These are phyloP conservation scores for Zaprionus lachaisei DNA, from an alignment of 1,140 invertebrate species.

Conservation along the genomic window DNA sequence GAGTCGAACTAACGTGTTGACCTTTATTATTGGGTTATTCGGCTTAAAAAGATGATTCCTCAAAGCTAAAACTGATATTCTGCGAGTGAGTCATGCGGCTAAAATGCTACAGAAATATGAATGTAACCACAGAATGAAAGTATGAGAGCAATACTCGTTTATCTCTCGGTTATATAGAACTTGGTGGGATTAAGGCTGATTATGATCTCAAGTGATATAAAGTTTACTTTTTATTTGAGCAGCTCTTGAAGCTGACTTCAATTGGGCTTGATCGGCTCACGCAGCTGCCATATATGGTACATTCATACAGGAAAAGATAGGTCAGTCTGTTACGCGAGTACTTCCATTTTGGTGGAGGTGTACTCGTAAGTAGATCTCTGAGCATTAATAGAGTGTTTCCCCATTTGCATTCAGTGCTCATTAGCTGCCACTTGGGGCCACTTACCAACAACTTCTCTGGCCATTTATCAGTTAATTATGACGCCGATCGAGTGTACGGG, in stretches of 20 bases:
- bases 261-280: not conserved
- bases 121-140: not conserved
- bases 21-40: slow-evolving; percentile 9
- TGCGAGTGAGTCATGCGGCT: not conserved
- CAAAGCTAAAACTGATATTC: not conserved
- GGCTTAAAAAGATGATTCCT: not conserved
- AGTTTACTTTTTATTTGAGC: not conserved
- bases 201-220: not conserved
- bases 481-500: slow-evolving; percentile 43
- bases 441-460: not conserved
- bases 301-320: not conserved
- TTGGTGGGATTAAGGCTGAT: not conserved
- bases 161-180: slow-evolving; percentile 3
- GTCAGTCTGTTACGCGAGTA: not conserved
- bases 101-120: not conserved
- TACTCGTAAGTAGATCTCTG: not conserved
- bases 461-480: slow-evolving; percentile 50
- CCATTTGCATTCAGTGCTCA: slow-evolving; percentile 25
- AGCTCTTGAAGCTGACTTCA: not conserved
- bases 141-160: not conserved
- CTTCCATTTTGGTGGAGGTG: not conserved
- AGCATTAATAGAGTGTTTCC: slow-evolving; percentile 18
- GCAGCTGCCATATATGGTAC: not conserved
- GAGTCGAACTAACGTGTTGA: not conserved
- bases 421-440: slow-evolving; percentile 58